Percentiles rank a stretch among this genome's conserved stretches.
These are phyloP conservation scores for Linnaemya vulpina DNA, from an alignment of 2,888 invertebrate genomes.

Conservation along the genomic window DNA sequence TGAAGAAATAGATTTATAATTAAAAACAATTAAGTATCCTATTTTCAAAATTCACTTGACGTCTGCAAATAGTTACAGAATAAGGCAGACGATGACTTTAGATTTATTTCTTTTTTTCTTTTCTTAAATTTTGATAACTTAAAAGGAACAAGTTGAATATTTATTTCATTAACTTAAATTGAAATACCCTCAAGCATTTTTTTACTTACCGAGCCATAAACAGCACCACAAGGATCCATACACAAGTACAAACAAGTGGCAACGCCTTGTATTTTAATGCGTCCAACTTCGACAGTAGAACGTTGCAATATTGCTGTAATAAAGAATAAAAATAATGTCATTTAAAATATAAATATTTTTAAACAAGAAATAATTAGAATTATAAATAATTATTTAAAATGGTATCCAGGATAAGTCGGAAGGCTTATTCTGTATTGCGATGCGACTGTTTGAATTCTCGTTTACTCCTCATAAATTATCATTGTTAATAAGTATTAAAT, in stretches of 20 bases:
- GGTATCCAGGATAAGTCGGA: no score
- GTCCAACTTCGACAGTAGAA: slow-evolving; percentile 89
- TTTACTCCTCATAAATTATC: no score
- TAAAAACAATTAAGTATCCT: no score
- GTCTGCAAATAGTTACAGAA: no score
- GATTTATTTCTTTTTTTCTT: background rate
- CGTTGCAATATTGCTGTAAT: slow-evolving; percentile 88
- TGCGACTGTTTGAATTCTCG: no score
- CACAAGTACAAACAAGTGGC: slow-evolving; percentile 94
- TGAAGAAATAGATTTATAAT: no score
- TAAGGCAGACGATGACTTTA: no score
- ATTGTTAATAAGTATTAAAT: no score
- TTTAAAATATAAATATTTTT: background rate
- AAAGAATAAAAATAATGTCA: slow-evolving; percentile 17
- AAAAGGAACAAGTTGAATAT: background rate
- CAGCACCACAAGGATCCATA: slow-evolving; percentile 93
- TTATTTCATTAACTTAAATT: background rate
- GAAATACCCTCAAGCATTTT: no score
- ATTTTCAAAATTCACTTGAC: no score
- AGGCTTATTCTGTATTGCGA: no score
- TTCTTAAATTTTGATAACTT: background rate
- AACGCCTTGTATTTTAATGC: slow-evolving; percentile 94
- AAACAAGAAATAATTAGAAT: background rate
- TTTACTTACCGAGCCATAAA: slow-evolving; percentile 93
- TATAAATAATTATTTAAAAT: no score